Base-by-base conservation (phyloP, 1,140 invertebrate genomes). In the Popillia japonica region DNA sequence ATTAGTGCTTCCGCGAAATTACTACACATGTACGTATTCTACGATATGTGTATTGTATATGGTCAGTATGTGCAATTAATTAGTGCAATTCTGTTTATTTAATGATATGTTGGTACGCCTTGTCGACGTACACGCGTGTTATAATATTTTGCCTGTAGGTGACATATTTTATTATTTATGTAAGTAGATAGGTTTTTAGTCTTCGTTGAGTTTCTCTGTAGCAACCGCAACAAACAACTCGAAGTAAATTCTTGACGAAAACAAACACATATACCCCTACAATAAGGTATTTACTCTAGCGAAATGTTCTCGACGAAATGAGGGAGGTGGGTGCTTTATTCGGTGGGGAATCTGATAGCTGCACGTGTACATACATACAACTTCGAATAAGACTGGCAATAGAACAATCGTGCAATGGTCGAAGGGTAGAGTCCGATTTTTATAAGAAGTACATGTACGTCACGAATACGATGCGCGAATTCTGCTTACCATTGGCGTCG, bases 1-100 rank as follows among this genome's bases (percentile, higher is more conserved):
- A 68, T 68, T 68, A 68, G 27, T 27, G 61, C 22, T 68, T 11
- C 61, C 61, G 61, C 20, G 20, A 68, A 68, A 68, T 68, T 68
- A 68, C 17, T 68, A 68, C 22, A 68, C 22, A 27, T 0, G n/a
- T n/a, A n/a, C n/a, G n/a, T 14, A 10, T 48, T 1, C 2, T 48
- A 48, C 6, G 44, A n/a, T 48, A 4, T 34, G 27, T 34, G 27
- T 34, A 34, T 34, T 34, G 27, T 34, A 34, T 34, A 34, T 34
- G 27, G 27, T 34, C 4, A 34, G 27, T 34, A 68, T 22, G 9
- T 23, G 61, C 61, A 68, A 68, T 68, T 64, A 64, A 64, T 64
- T 68, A 68, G 61, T 68, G 61, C 61, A 68, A 68, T 68, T 68
- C 61, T 27, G 27, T 68, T 68, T 68, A 68, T 68, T 22, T 68